Percentiles rank a stretch among this genome's conserved stretches.
These are phyloP conservation scores for Harlomillsia oculata DNA, from an alignment of 1,140 invertebrate species.

Conservation along the genomic window DNA sequence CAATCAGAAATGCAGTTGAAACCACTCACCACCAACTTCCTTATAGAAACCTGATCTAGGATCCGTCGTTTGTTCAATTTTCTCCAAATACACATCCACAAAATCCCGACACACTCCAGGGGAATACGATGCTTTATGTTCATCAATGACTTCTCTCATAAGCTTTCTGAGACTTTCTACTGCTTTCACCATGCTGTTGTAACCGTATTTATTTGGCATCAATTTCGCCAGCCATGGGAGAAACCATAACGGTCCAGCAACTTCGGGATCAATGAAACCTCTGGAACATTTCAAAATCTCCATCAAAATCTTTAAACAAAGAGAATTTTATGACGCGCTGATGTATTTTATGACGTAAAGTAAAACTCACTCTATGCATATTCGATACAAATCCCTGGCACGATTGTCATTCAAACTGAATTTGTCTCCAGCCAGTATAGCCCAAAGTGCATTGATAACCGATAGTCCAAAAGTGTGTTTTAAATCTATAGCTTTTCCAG, in stretches of 20 bases:
- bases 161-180: neutral
- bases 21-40: conserved; percentile 20
- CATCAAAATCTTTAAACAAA: neutral
- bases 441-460: conserved; percentile 24
- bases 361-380: conserved; percentile 16
- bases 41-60: conserved; percentile 18
- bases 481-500: neutral
- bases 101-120: conserved; percentile 7
- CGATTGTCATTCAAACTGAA: conserved; percentile 10
- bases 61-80: conserved; percentile 20
- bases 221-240: conserved; percentile 18
- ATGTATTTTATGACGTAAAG: no score
- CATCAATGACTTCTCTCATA: conserved; percentile 2
- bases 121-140: conserved; percentile 1
- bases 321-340: neutral
- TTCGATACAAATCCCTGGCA: conserved; percentile 2
- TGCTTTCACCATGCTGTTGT: conserved; percentile 6
- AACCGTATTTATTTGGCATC: conserved; percentile 12
- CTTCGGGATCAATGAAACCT: conserved; percentile 19
- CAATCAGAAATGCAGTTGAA: neutral
- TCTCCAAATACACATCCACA: conserved; percentile 17
- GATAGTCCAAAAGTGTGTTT: conserved; percentile 14
- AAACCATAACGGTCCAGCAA: conserved; percentile 13
- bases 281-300: no score
- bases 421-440: conserved; percentile 19